Evolutionary conservation across 2,888 invertebrate genomes (phyloP).

Genomic region (Encarsia formosa): DNA sequence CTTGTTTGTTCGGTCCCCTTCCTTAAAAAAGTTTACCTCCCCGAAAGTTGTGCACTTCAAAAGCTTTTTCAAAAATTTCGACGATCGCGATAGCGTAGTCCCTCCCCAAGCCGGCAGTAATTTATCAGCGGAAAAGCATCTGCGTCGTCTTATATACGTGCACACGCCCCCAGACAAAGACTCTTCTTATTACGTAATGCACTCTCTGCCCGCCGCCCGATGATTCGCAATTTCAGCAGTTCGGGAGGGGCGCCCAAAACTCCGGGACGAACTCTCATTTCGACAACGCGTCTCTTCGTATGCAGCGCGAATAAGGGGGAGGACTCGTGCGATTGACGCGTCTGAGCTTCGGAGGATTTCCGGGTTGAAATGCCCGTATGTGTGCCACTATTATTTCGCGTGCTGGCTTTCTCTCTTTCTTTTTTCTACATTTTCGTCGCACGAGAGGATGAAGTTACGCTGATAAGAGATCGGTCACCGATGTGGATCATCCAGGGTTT

Average conservation of each 20-base stretch:
- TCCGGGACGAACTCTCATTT: conserved; percentile 22
- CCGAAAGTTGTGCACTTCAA: neutral
- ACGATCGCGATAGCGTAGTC: neutral
- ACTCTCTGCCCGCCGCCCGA: conserved; percentile 20
- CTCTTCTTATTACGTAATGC: conserved; percentile 27
- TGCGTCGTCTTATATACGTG: neutral
- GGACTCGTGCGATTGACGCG: conserved; percentile 19
- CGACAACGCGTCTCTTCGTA: neutral
- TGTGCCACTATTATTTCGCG: conserved; percentile 25
- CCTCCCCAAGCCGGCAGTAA: no score
- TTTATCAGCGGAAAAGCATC: neutral
- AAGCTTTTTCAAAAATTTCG: neutral
- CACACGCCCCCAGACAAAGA: neutral
- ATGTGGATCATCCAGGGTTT: no score
- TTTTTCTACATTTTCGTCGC: no score
- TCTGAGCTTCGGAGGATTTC: conserved; percentile 10
- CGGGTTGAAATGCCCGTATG: conserved; percentile 6
- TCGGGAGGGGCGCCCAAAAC: conserved; percentile 8
- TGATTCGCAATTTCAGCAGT: conserved; percentile 22
- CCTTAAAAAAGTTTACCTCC: neutral
- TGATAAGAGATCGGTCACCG: no score
- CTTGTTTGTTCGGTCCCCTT: conserved; percentile 21
- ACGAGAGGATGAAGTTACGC: no score
- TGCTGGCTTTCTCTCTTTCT: no score
- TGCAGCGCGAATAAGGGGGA: conserved; percentile 5